phyloP scores from a whole-genome alignment of 2,113 vertebrate genomes.

The Fukomys damarensis region DNA sequence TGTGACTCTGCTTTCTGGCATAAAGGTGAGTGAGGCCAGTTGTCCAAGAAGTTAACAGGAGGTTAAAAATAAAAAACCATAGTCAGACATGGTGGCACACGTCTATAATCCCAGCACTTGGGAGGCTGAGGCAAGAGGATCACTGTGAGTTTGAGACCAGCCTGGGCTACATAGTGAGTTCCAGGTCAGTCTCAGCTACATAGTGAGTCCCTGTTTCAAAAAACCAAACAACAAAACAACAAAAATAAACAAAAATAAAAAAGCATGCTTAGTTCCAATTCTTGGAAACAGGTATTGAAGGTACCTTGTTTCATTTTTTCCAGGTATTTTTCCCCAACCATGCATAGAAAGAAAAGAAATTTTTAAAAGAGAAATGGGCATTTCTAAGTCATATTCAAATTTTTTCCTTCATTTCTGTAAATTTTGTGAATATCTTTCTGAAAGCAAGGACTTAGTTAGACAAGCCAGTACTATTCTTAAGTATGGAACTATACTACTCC shows the following conservation, averaged over 20 bases:
- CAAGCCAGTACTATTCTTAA: background rate
- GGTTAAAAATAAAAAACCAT: too few species aligned
- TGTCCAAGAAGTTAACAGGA: background rate
- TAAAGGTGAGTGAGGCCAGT: background rate
- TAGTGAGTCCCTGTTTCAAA: too few species aligned
- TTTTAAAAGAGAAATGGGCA: background rate
- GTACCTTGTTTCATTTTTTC: background rate
- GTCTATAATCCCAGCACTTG: too few species aligned
- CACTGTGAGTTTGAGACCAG: too few species aligned
- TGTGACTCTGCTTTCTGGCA: background rate
- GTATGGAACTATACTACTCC: background rate
- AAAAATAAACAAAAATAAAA: too few species aligned
- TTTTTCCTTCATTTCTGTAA: background rate
- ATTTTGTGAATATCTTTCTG: background rate
- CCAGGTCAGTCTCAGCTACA: too few species aligned
- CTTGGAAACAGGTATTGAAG: background rate
- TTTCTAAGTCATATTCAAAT: too few species aligned
- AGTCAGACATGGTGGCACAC: too few species aligned
- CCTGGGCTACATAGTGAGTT: too few species aligned
- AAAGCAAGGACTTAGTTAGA: too few species aligned
- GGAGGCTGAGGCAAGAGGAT: too few species aligned
- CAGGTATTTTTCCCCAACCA: background rate
- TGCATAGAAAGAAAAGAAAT: background rate
- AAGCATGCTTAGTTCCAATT: rapidly evolving
- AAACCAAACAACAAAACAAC: too few species aligned